Evolutionary conservation across 1,140 invertebrate species (phyloP).

Genomic region (Bemisia tabaci): DNA sequence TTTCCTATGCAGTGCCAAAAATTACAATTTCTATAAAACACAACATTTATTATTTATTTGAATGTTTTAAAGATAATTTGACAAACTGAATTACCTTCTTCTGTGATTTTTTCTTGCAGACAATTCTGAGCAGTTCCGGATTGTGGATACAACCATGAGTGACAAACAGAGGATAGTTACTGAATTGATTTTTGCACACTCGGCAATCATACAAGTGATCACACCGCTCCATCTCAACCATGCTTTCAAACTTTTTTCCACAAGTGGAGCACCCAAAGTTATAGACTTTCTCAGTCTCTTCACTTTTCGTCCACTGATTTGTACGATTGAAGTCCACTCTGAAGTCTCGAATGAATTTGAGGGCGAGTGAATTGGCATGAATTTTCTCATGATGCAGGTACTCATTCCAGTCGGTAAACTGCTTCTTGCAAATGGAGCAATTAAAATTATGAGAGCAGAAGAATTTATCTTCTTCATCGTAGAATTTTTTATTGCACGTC

Average conservation of each 20-base stretch:
- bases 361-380: not conserved
- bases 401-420: not conserved
- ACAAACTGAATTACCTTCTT: too few relatives aligned
- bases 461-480: not conserved
- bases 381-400: not conserved
- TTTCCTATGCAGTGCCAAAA: too few relatives aligned
- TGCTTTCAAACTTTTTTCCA: not conserved
- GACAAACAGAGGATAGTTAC: not conserved
- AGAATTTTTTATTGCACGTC: not conserved
- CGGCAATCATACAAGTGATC: not conserved
- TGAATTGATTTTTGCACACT: not conserved
- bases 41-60: too few relatives aligned
- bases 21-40: too few relatives aligned
- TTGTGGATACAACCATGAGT: not conserved
- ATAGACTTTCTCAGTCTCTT: not conserved
- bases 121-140: not conserved
- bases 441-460: not conserved
- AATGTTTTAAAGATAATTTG: too few relatives aligned
- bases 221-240: not conserved
- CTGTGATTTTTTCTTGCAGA: not conserved
- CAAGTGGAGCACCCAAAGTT: not conserved
- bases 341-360: not conserved
- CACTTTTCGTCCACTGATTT: not conserved
- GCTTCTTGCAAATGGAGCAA: not conserved
- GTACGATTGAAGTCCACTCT: not conserved